These are phyloP conservation scores for Baryphthengus martii DNA, from an alignment of 2,113 vertebrate genomes.

Conservation along the genomic window DNA sequence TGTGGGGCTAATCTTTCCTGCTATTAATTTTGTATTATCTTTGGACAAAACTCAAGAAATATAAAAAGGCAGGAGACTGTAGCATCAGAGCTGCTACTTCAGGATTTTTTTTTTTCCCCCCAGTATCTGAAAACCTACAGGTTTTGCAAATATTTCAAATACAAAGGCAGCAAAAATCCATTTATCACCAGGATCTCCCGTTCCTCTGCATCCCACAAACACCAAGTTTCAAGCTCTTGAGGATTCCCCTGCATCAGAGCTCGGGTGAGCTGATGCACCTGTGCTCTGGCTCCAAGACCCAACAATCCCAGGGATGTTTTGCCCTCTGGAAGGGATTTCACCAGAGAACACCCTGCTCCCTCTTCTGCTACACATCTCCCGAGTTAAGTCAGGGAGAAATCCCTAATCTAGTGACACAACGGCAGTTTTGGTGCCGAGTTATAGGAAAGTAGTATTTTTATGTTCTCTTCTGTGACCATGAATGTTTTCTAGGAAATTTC, in stretches of 20 bases:
- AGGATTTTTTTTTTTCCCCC: rapidly evolving
- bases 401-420: not conserved
- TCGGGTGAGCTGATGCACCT: not conserved
- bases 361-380: not conserved
- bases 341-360: not conserved
- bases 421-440: not conserved
- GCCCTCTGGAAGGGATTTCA: not conserved
- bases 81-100: not conserved
- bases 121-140: not conserved
- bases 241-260: not conserved
- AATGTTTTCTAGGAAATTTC: not conserved
- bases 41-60: not conserved
- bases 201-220: not conserved
- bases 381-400: not conserved
- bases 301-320: not conserved
- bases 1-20: not conserved
- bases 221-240: rapidly evolving
- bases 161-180: not conserved
- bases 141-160: not conserved
- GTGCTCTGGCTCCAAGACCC: not conserved
- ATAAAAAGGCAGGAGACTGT: not conserved
- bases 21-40: not conserved
- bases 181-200: not conserved
- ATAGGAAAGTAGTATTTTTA: not conserved
- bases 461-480: not conserved